A percentile compares a stretch with the other conserved stretches of the same genome.
phyloP scores from a whole-genome alignment of 2,797 vertebrate genomes.

The Peromyscus nudipes region DNA sequence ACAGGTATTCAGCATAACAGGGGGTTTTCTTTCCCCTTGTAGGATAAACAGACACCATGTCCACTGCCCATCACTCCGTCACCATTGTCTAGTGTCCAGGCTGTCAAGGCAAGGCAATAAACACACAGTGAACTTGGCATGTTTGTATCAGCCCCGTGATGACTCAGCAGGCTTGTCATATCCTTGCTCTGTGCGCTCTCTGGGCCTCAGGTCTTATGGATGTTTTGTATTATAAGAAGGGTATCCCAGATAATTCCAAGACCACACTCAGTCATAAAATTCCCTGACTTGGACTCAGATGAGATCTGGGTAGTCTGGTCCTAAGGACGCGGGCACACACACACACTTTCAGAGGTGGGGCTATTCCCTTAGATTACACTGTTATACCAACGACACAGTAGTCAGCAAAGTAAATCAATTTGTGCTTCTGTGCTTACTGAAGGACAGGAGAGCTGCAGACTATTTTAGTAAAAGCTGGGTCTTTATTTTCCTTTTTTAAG shows the following conservation, averaged over 20 bases:
- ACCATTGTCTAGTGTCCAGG: background rate
- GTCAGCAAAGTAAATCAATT: slow-evolving; percentile 56
- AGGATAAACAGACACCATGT: background rate
- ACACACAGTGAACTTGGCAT: background rate
- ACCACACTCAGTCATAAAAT: slow-evolving; percentile 2
- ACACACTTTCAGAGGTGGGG: slow-evolving; percentile 59
- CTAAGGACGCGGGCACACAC: background rate
- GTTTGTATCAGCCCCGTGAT: background rate
- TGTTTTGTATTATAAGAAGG: background rate
- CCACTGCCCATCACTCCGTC: background rate
- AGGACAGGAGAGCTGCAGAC: slow-evolving; percentile 61
- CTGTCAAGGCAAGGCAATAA: background rate
- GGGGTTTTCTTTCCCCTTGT: background rate
- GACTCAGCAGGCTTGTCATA: background rate
- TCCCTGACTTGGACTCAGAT: background rate
- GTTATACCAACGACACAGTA: background rate
- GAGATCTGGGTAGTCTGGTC: background rate
- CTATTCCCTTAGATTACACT: slow-evolving; percentile 38
- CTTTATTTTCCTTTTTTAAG: slow-evolving; percentile 76
- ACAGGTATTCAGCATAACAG: background rate
- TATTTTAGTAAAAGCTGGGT: slow-evolving; percentile 72
- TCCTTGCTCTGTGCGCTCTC: background rate
- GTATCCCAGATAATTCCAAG: background rate
- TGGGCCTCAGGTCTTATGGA: slow-evolving; percentile 14
- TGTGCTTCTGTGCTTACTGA: slow-evolving; percentile 60